A percentile compares a stretch with the other conserved stretches of the same genome.
Evolutionary conservation across 2,113 vertebrate species (phyloP).

Genomic region (Actenoides lindsayi): DNA sequence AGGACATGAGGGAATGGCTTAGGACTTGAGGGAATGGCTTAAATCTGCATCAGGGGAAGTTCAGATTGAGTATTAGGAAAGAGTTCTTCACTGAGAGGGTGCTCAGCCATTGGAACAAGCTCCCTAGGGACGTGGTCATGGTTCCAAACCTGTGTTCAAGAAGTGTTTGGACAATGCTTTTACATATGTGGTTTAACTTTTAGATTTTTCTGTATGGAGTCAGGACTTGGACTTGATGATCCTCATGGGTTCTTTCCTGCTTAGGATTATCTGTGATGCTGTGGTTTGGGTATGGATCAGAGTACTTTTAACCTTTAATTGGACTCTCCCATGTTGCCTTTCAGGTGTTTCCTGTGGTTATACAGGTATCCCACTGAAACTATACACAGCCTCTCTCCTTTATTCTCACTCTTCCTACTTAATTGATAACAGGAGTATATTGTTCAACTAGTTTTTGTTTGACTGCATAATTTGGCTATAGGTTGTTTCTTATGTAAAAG

Average conservation of each 20-base stretch:
- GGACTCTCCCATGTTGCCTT: not conserved
- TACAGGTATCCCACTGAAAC: not conserved
- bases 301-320: not conserved
- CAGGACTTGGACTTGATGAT: not conserved
- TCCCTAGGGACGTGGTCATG: not conserved
- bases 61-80: not conserved
- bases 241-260: not conserved
- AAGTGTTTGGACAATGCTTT: not conserved
- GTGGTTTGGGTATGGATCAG: not conserved
- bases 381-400: not conserved
- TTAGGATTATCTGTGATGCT: not conserved
- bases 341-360: not conserved
- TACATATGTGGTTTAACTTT: not conserved
- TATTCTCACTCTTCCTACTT: not conserved
- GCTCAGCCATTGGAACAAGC: not conserved
- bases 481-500: not conserved
- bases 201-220: not conserved
- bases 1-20: not conserved
- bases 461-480: not conserved
- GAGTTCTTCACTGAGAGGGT: not conserved
- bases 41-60: not conserved
- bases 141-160: not conserved
- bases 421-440: not conserved
- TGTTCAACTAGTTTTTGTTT: not conserved
- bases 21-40: not conserved